Evolutionary conservation across 2,888 invertebrate species (phyloP).

Genomic region (Pediacus dermestoides): DNA sequence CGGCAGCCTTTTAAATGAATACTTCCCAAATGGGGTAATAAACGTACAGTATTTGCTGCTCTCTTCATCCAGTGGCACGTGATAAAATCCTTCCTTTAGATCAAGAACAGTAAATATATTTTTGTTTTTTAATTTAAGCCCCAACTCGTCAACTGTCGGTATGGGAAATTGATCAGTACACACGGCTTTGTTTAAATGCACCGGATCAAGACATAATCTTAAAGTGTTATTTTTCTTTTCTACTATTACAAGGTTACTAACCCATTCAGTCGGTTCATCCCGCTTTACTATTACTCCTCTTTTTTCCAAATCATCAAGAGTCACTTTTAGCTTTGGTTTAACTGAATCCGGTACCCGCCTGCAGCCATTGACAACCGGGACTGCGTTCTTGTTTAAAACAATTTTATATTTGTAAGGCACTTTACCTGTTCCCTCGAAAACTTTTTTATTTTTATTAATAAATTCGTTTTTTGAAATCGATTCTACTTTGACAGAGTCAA

Average conservation of each 20-base stretch:
- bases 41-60: conserved; percentile 22
- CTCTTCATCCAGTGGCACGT: conserved; percentile 20
- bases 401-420: conserved; percentile 18
- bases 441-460: conserved; percentile 15
- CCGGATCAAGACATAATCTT: conserved; percentile 18
- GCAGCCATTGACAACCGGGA: conserved; percentile 15
- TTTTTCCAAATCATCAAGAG: conserved; percentile 15
- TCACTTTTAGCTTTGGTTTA: conserved; percentile 16
- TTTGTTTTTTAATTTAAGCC: conserved; percentile 24
- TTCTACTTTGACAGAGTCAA: conserved; percentile 11
- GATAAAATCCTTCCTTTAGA: conserved; percentile 28
- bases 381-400: conserved; percentile 13
- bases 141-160: conserved; percentile 26
- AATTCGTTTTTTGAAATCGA: conserved; percentile 8
- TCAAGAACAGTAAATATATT: conserved; percentile 28
- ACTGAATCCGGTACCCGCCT: conserved; percentile 17
- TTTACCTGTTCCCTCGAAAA: conserved; percentile 14
- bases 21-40: conserved; percentile 26
- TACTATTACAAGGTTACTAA: conserved; percentile 19
- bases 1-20: conserved; percentile 21
- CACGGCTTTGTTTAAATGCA: conserved; percentile 20
- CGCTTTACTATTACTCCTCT: conserved; percentile 19
- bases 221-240: conserved; percentile 16
- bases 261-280: conserved; percentile 22
- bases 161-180: conserved; percentile 19